A percentile compares a stretch with the other conserved stretches of the same genome.
Evolutionary conservation across 2,888 invertebrate genomes (phyloP).

Genomic region (Elysia crispata): DNA sequence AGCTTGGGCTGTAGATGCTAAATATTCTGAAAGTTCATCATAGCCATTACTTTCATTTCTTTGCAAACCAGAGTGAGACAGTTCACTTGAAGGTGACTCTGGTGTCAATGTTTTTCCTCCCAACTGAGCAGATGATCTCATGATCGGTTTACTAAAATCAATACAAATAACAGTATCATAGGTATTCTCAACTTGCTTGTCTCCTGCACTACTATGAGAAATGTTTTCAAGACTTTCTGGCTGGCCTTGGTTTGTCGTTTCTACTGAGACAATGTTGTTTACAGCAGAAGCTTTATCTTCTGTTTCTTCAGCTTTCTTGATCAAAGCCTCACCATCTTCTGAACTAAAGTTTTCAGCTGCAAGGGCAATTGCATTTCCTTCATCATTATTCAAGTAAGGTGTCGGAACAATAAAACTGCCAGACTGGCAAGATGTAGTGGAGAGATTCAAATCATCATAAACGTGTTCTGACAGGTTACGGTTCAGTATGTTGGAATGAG

Average conservation of each 20-base stretch:
- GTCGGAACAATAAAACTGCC: conserved; percentile 5
- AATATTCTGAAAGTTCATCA: too few relatives aligned
- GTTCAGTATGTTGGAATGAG: background rate
- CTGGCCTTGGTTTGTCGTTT: background rate
- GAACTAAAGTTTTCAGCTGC: conserved; percentile 20
- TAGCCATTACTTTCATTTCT: too few relatives aligned
- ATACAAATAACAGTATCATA: background rate
- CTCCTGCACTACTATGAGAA: background rate
- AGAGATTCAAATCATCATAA: background rate
- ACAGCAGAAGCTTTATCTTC: background rate
- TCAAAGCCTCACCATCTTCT: background rate
- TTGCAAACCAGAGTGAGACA: too few relatives aligned
- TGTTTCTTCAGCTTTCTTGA: conserved; percentile 9
- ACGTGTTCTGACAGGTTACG: background rate
- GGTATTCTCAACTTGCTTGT: background rate
- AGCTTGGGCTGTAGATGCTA: background rate
- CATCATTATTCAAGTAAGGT: conserved; percentile 19
- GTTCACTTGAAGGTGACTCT: too few relatives aligned
- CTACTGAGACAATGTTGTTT: background rate
- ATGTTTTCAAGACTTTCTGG: background rate
- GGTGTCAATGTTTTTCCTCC: background rate
- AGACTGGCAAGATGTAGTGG: conserved; percentile 22
- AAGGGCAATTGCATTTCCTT: conserved; percentile 29
- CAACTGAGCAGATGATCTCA: background rate
- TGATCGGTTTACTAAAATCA: background rate